Evolutionary conservation across 2,797 vertebrate species (phyloP).

Genomic region (Gambusia yucatana): DNA sequence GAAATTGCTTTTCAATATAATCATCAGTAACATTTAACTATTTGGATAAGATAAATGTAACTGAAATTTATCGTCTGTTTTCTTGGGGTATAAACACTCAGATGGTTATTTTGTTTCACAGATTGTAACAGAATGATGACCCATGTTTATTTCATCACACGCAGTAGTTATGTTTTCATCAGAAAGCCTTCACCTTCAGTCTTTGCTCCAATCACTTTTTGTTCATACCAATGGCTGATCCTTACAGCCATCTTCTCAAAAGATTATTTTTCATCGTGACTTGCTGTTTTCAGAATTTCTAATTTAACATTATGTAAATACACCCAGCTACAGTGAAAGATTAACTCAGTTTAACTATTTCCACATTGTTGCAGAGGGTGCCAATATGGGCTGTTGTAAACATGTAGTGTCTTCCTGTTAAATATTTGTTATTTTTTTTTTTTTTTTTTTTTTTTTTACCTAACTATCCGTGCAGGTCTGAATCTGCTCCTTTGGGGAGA

Average conservation of each 20-base stretch:
- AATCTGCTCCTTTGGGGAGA: constrained; percentile 95
- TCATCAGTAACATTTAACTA: background rate
- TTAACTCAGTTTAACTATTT: background rate
- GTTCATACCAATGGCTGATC: background rate
- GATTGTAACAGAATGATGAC: background rate
- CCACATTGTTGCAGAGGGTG: background rate
- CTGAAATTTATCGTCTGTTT: background rate
- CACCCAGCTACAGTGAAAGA: background rate
- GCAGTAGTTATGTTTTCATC: background rate
- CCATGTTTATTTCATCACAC: background rate
- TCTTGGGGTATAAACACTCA: background rate
- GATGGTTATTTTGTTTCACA: background rate
- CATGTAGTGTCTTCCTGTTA: background rate
- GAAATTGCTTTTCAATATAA: background rate
- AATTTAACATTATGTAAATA: background rate
- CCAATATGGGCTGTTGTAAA: background rate
- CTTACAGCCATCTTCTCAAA: background rate
- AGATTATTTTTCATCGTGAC: background rate
- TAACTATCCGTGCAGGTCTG: constrained; percentile 80
- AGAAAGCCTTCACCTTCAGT: background rate
- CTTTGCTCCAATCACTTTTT: background rate
- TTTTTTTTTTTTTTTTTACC: background rate
- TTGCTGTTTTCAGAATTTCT: background rate
- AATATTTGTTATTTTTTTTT: background rate
- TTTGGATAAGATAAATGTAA: background rate